Conservation (phyloP, 2,113 vertebrate genomes). For the Nannobrachium achirus region DNA sequence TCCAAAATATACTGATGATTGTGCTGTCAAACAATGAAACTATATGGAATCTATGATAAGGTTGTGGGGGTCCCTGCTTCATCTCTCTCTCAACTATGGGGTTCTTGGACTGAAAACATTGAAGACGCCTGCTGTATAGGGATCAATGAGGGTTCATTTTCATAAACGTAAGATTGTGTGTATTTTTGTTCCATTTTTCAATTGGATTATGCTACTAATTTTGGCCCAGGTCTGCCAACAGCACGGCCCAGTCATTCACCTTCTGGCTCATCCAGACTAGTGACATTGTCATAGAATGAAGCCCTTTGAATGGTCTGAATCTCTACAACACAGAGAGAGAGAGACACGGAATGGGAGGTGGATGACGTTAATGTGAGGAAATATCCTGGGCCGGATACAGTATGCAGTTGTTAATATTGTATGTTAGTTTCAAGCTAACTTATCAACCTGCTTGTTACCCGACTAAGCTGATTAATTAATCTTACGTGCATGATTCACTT, state of each 20-base stretch:
- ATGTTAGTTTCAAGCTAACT: conserved; percentile 29
- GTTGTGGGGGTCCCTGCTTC: too few species aligned
- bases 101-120: too few species aligned
- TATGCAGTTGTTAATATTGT: conserved; percentile 63
- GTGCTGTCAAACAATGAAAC: too few species aligned
- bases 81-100: too few species aligned
- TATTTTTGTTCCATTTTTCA: not conserved
- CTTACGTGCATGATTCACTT: too few species aligned
- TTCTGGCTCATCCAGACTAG: conserved; percentile 96
- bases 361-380: conserved; percentile 69
- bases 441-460: not conserved
- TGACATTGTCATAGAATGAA: conserved; percentile 99
- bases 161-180: not conserved
- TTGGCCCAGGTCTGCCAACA: conserved; percentile 84
- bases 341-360: conserved; percentile 58
- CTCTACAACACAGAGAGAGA: conserved; percentile 90
- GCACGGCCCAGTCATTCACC: conserved; percentile 90
- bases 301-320: conserved; percentile 99
- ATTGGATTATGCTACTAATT: conserved; percentile 42
- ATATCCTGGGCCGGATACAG: conserved; percentile 71
- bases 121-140: too few species aligned
- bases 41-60: too few species aligned
- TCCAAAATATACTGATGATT: too few species aligned
- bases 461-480: conserved; percentile 4
- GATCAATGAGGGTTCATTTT: too few species aligned